Conservation (phyloP, 2,888 invertebrate species). For the Polietes domitor region DNA sequence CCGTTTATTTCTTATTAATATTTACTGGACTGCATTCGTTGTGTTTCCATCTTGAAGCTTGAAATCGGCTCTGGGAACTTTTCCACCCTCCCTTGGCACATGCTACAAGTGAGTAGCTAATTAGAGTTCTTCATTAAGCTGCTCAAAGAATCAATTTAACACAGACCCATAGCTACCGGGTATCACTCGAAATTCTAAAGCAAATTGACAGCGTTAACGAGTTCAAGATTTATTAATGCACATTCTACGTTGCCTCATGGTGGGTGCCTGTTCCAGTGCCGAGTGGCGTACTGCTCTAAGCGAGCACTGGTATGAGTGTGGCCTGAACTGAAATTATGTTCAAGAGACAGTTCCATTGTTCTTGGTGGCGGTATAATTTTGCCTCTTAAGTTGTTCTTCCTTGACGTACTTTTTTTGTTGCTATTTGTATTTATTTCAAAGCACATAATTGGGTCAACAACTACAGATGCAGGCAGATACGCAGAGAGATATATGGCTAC, state of each 20-base stretch:
- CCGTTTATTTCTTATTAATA: no score
- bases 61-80: no score
- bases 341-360: constrained; percentile 26
- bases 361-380: constrained; percentile 9
- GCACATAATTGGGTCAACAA: constrained; percentile 61
- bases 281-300: background rate
- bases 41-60: no score
- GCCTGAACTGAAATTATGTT: constrained; percentile 2
- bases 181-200: background rate
- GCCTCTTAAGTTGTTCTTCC: constrained; percentile 8
- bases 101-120: background rate
- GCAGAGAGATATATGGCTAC: background rate
- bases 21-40: no score
- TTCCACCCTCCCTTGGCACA: no score
- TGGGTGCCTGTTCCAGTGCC: background rate
- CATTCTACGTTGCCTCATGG: constrained; percentile 11
- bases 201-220: constrained; percentile 26
- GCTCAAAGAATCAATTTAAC: constrained; percentile 6
- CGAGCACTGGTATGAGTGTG: background rate
- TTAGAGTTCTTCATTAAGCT: background rate
- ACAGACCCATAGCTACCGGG: background rate
- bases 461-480: constrained; percentile 29
- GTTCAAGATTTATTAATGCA: constrained; percentile 25
- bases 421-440: constrained; percentile 16
- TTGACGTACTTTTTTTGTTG: background rate